phyloP scores from a whole-genome alignment of 2,888 invertebrate species.

The Hydraecia micacea region DNA sequence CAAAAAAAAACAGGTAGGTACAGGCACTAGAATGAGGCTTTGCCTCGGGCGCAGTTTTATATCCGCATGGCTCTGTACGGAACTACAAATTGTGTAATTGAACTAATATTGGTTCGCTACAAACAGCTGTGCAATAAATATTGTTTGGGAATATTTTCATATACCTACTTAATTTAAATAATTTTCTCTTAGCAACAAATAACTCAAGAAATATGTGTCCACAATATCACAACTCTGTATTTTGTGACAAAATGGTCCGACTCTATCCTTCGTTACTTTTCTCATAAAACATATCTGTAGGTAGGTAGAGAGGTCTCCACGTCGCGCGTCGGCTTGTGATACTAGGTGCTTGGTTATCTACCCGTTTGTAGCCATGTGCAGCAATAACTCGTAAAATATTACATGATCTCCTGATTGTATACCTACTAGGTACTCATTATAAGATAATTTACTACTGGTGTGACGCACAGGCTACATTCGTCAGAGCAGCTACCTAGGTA shows the following conservation, averaged over 20 bases:
- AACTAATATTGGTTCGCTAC: conserved; percentile 8
- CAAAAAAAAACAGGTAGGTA: not conserved
- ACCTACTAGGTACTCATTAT: conserved; percentile 20
- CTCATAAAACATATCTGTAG: not conserved
- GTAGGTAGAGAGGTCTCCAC: conserved; percentile 16
- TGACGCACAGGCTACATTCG: conserved; percentile 13
- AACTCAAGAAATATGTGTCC: not conserved
- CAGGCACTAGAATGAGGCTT: not conserved
- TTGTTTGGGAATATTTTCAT: not conserved
- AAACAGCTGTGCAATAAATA: conserved; percentile 18
- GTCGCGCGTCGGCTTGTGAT: not conserved
- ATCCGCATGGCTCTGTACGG: not conserved
- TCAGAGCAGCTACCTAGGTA: conserved; percentile 15
- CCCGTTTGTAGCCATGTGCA: conserved; percentile 47
- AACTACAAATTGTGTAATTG: not conserved
- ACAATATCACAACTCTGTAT: too few species aligned
- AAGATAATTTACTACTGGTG: conserved; percentile 46
- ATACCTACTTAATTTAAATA: not conserved
- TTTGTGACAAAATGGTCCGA: too few species aligned
- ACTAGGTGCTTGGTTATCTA: conserved; percentile 35
- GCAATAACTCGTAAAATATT: conserved; percentile 51
- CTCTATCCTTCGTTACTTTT: not conserved
- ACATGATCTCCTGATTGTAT: conserved; percentile 34
- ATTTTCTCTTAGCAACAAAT: conserved; percentile 9
- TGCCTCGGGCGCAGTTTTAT: not conserved